phyloP scores from a whole-genome alignment of 2,113 vertebrate genomes.

The Coptodon bakossiorum region DNA sequence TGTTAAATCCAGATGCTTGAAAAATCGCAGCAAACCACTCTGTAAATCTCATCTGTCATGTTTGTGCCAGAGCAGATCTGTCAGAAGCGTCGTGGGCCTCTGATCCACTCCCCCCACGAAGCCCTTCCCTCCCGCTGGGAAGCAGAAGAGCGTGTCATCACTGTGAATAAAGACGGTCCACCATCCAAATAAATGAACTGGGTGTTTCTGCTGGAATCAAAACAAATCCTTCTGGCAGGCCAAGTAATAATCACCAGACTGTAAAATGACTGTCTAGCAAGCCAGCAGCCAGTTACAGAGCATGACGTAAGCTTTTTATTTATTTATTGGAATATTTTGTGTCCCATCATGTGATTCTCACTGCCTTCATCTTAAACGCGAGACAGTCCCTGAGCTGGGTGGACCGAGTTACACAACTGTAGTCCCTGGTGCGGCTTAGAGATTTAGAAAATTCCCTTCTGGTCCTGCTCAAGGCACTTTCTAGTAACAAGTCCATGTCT shows the following conservation, averaged over 20 bases:
- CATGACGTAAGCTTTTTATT: neutral
- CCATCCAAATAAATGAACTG: neutral
- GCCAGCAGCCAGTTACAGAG: neutral
- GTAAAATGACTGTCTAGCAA: neutral
- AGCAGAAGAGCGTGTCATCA: neutral
- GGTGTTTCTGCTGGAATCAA: neutral
- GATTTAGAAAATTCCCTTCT: neutral
- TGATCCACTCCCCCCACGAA: neutral
- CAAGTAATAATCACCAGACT: neutral
- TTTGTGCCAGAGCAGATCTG: neutral
- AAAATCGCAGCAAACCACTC: neutral
- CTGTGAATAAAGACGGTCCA: neutral
- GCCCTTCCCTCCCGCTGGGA: neutral
- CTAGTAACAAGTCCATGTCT: neutral
- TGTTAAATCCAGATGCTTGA: neutral
- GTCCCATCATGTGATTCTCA: neutral
- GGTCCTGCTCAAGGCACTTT: neutral
- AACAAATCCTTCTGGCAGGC: neutral
- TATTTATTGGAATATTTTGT: neutral
- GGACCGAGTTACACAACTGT: neutral
- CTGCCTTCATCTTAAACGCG: neutral
- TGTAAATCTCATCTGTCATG: neutral
- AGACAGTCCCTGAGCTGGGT: neutral
- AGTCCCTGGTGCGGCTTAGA: fast-evolving
- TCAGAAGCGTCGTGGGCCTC: neutral